Evolutionary conservation across 2,113 vertebrate species (phyloP), one percentile per base, ranked within the genome.

Genomic region (Cryptoleucopteryx plumbea): DNA sequence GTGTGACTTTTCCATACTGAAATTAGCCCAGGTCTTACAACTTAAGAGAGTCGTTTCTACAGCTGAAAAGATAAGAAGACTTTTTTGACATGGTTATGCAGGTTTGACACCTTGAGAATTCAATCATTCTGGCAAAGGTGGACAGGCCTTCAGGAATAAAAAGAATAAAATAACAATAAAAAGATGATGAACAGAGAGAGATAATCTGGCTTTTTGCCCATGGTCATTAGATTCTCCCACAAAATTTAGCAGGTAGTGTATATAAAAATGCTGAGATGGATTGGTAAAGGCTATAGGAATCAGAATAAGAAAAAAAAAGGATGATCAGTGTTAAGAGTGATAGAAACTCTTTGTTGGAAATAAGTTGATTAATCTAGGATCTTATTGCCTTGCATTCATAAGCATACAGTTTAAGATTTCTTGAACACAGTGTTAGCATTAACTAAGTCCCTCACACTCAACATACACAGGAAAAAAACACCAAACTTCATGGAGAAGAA

Each of bases 391-490:
- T 42, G 29, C 16, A 48, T 47, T 50, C 34, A 12, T 26, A 25
- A 53, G 9, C 7, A 29, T 0, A 23, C 4, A 23, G 25, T 29
- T 74, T 25, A n/a, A 70, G 19, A 42, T 66, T 70, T 70, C 14
- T 47, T 52, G 7, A 31, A 7, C 8, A 21, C 1, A 16, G 5
- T 20, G 16, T 13, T 56, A 47, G 11, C 16, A 31, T 62, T 67
- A 73, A 36, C 36, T 40, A 26, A 65, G 9, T 10, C 19, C 72
- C 42, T 68, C 47, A 34, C 11, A 3, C 36, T 62, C 50, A 65
- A 47, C 3, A 42, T 3, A 11, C 2, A 6, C 2, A 22, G 7
- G 7, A 21, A 70, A 65, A 45, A 29, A 10, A 0, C 58, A 0
- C 53, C 2, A 32, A 5, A 13, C 10, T 55, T 4, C 4, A 12